Conservation (phyloP, 2,888 invertebrate genomes). For the Conchocele bisecta region DNA sequence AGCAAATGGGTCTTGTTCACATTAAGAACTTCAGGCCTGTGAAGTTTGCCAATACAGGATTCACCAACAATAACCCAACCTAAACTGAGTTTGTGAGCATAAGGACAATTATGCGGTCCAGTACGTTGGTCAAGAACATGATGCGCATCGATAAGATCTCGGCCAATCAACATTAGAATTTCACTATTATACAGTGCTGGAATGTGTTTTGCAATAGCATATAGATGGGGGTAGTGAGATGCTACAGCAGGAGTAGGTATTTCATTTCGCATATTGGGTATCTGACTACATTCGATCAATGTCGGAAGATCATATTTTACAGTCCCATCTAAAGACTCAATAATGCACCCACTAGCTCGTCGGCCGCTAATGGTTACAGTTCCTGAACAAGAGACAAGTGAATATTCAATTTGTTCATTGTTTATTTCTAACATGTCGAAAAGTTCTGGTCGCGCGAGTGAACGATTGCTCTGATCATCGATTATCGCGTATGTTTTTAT, state of each 20-base stretch:
- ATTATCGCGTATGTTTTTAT: conserved; percentile 20
- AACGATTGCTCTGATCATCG: conserved; percentile 41
- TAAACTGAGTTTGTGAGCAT: no score
- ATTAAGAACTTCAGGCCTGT: no score
- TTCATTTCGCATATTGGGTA: conserved; percentile 40
- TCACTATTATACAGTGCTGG: no score
- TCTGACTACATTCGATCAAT: conserved; percentile 47
- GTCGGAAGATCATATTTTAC: conserved; percentile 30
- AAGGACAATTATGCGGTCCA: no score
- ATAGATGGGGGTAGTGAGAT: conserved; percentile 27
- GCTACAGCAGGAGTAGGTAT: conserved; percentile 52
- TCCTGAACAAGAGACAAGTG: conserved; percentile 13
- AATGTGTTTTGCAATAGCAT: conserved; percentile 26
- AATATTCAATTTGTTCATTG: conserved; percentile 16
- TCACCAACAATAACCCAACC: no score
- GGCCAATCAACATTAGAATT: no score
- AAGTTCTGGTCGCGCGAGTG: conserved; percentile 23
- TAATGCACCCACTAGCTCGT: conserved; percentile 19
- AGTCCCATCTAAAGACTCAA: conserved; percentile 37
- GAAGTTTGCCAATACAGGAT: no score
- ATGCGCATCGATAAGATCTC: no score
- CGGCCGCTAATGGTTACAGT: conserved; percentile 5
- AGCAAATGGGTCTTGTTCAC: no score
- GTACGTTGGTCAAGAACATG: no score
- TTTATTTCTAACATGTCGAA: conserved; percentile 2